Evolutionary conservation across 35 echinoderm and acorn worm species (phyloP), one percentile per base, ranked within the genome.

Genomic region (Eucidaris tribuloides): DNA sequence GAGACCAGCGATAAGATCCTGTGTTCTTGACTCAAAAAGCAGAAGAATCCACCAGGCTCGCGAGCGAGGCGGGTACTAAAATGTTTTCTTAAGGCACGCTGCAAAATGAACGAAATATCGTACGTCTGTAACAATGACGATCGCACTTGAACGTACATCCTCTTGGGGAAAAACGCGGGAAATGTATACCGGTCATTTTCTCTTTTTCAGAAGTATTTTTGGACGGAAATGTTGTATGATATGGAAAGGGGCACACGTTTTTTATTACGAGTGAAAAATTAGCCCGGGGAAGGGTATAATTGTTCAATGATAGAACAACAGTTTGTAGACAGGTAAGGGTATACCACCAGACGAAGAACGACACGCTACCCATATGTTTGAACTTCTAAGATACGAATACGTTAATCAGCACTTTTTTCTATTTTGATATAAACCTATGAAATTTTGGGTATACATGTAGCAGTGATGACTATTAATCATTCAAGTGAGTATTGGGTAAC

Each of bases 181-280:
- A 74, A 38, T 74, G 13, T 44, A 74, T 74, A 74, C 68, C 37
- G 37, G 68, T 74, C 33, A 74, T 74, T 74, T 68, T 74, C 44
- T 40, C 68, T 74, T 33, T 74, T 74, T 74, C n/a, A n/a, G n/a
- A n/a, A n/a, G n/a, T 41, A 74, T 74, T 74, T 25, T 74, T 2
- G 68, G 37, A 36, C 68, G 68, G 68, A 74, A 74, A 74, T 74
- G 44, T 24, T 38, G 68, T 36, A 74, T 74, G 68, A 74, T 74
- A 74, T 36, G 68, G 48, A 52, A 52, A 52, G 48, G 48, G 48
- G n/a, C 9, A 52, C 48, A 33, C 61, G 30, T 64, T 64, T 64
- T 64, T 17, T 64, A 14, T 64, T 18, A 3, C 19, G 29, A 15
- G 30, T 64, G 28, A 19, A 74, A 74, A 74, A 44, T 41, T 74